phyloP scores from a whole-genome alignment of 2,113 vertebrate genomes.

The Pelecanoides urinatrix region DNA sequence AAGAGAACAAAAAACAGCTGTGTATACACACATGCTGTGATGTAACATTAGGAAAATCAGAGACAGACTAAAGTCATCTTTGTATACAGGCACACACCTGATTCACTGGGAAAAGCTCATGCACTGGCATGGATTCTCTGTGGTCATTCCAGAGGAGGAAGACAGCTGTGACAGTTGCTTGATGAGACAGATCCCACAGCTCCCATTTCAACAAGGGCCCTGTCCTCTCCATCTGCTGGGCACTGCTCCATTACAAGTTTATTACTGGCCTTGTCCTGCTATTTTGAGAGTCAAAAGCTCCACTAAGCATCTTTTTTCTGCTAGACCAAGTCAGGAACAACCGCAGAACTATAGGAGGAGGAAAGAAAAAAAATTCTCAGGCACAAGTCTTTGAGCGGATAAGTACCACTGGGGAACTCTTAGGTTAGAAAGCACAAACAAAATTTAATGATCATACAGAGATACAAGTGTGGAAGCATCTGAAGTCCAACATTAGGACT shows the following conservation, averaged over 20 bases:
- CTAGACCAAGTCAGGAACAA: background rate
- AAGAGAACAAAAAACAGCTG: background rate
- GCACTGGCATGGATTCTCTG: background rate
- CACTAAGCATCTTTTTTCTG: background rate
- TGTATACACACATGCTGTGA: background rate
- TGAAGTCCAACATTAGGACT: background rate
- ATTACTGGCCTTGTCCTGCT: background rate
- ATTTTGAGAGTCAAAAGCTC: background rate
- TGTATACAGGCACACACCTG: background rate
- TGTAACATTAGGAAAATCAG: background rate
- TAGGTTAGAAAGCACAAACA: background rate
- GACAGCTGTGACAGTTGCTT: background rate
- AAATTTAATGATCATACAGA: background rate
- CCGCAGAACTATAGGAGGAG: background rate
- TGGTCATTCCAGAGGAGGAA: background rate
- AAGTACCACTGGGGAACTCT: background rate
- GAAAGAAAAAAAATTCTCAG: background rate
- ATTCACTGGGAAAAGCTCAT: background rate
- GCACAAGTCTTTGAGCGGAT: background rate
- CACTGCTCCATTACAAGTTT: background rate
- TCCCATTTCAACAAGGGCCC: background rate
- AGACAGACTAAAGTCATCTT: background rate
- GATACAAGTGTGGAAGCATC: background rate
- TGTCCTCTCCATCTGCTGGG: background rate
- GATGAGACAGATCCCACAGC: background rate